Evolutionary conservation across 2,888 invertebrate species (phyloP).

Genomic region (Nomada ruficornis): DNA sequence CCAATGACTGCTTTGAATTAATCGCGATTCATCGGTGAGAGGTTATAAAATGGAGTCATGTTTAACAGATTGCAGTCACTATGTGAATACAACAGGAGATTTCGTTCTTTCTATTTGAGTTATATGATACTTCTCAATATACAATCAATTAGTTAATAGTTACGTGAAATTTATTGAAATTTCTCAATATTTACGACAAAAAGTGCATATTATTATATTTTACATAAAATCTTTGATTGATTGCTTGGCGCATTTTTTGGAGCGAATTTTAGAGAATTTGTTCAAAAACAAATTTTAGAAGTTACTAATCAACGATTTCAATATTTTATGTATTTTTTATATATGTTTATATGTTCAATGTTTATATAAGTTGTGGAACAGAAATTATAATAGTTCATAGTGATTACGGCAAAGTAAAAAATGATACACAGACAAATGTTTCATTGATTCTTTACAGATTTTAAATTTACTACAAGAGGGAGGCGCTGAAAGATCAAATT

Average conservation of each 20-base stretch:
- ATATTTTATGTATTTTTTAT: not conserved
- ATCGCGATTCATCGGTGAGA: conserved; percentile 14
- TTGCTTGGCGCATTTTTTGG: too few species aligned
- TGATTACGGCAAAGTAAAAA: not conserved
- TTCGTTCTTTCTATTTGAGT: not conserved
- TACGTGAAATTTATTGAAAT: not conserved
- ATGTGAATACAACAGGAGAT: conserved; percentile 6
- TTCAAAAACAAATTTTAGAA: too few species aligned
- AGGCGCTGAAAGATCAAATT: conserved; percentile 94
- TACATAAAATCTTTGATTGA: too few species aligned
- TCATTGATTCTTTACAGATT: conserved; percentile 86
- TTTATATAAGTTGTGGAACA: not conserved
- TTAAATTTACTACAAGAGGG: conserved; percentile 91
- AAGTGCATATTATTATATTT: not conserved
- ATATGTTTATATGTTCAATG: not conserved
- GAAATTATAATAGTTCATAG: not conserved
- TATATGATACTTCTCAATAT: not conserved
- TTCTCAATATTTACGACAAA: not conserved
- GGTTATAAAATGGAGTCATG: conserved; percentile 52
- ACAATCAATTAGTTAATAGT: not conserved
- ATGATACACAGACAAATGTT: conserved; percentile 10
- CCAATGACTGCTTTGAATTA: not conserved
- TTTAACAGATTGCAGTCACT: conserved; percentile 40
- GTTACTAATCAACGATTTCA: not conserved
- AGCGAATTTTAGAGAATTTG: too few species aligned